These are phyloP conservation scores for Candidula unifasciata DNA, from an alignment of 2,888 invertebrate species.

Conservation along the genomic window DNA sequence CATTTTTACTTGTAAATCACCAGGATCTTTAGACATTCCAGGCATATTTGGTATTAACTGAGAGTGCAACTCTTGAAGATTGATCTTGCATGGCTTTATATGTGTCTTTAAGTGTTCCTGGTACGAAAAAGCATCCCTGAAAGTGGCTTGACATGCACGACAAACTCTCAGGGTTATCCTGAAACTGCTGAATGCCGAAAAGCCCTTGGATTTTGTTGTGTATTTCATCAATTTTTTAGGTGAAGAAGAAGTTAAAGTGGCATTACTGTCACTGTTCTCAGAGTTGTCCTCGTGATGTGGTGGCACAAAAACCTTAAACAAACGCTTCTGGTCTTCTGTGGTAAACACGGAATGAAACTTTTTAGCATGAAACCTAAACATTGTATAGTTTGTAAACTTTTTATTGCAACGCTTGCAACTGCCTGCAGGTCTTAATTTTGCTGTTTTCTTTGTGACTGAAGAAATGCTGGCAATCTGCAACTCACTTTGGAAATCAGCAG, in stretches of 20 bases:
- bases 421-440: not conserved
- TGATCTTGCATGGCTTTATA: too few species aligned
- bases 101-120: not conserved
- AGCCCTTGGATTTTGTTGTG: too few species aligned
- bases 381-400: not conserved
- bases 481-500: too few species aligned
- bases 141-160: too few species aligned
- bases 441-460: not conserved
- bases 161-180: too few species aligned
- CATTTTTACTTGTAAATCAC: too few species aligned
- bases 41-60: too few species aligned
- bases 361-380: slow-evolving; percentile 15
- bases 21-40: too few species aligned
- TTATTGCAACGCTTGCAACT: slow-evolving; percentile 4
- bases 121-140: too few species aligned
- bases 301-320: not conserved
- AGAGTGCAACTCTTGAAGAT: too few species aligned
- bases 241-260: not conserved
- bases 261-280: not conserved
- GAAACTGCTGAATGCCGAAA: too few species aligned
- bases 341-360: not conserved
- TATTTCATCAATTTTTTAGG: too few species aligned
- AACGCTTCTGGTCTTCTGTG: not conserved
- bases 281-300: not conserved
- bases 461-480: not conserved